These are phyloP conservation scores for Geophilus truncorum DNA, from an alignment of 2,888 invertebrate species.

Conservation along the genomic window DNA sequence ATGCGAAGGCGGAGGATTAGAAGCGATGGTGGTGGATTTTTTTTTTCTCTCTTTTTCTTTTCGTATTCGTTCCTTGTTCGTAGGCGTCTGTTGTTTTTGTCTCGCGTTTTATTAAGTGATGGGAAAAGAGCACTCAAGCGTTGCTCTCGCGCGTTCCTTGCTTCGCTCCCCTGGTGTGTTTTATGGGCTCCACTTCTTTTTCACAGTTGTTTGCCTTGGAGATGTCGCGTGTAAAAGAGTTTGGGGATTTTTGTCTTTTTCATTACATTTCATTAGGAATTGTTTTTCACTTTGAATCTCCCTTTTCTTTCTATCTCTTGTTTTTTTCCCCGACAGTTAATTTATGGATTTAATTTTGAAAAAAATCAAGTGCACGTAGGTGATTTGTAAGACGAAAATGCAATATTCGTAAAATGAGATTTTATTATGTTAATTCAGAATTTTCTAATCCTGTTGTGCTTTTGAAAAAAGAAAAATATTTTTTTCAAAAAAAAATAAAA, in stretches of 20 bases:
- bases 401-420: too few species aligned
- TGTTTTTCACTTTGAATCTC: constrained; percentile 1
- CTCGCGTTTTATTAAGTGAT: constrained; percentile 27
- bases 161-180: constrained; percentile 18
- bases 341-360: background rate
- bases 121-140: constrained; percentile 27
- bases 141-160: constrained; percentile 21
- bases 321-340: background rate
- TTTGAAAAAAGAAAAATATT: too few species aligned
- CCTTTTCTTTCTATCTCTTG: background rate
- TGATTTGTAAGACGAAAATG: too few species aligned
- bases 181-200: constrained; percentile 27
- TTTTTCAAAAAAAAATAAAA: too few species aligned
- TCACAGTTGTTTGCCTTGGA: constrained; percentile 27
- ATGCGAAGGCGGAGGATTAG: constrained; percentile 24
- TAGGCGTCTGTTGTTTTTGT: constrained; percentile 27
- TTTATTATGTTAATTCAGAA: too few species aligned
- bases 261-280: constrained; percentile 27
- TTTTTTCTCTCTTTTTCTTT: background rate
- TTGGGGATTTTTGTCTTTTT: constrained; percentile 21
- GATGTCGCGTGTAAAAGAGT: constrained; percentile 27
- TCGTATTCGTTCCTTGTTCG: background rate
- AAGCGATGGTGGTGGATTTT: background rate
- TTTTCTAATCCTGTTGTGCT: too few species aligned
- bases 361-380: too few species aligned